Conservation (phyloP, 2,113 vertebrate genomes). For the Psilopogon haemacephalus region DNA sequence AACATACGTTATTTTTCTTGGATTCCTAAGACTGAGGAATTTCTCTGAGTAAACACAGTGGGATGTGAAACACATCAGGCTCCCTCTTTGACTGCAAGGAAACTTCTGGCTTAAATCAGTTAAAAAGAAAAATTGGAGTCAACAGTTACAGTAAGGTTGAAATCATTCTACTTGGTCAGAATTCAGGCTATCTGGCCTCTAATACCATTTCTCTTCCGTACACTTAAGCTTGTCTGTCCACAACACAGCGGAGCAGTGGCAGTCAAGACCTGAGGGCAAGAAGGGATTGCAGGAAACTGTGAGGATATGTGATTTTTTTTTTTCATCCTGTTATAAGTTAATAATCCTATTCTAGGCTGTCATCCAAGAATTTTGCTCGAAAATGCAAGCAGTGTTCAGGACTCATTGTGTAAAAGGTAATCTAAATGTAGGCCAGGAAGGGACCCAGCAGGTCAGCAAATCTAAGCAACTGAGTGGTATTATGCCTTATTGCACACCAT, state of each 20-base stretch:
- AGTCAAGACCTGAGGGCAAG: neutral
- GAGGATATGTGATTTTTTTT: neutral
- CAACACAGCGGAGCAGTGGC: neutral
- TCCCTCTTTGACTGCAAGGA: neutral
- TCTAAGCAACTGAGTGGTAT: neutral
- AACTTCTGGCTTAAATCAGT: slow-evolving; percentile 22
- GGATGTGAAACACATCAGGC: neutral
- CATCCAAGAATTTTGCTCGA: slow-evolving; percentile 44
- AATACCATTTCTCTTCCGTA: neutral
- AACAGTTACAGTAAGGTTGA: neutral
- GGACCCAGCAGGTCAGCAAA: slow-evolving; percentile 27
- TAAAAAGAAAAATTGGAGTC: slow-evolving; percentile 14
- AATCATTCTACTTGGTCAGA: neutral
- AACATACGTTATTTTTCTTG: rapidly evolving
- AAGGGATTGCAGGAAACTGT: neutral
- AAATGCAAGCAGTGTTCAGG: slow-evolving; percentile 22
- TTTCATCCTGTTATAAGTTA: slow-evolving; percentile 21
- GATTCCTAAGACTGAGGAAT: neutral
- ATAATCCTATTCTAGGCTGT: slow-evolving; percentile 47
- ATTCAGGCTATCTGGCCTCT: neutral
- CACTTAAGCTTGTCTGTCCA: slow-evolving; percentile 7
- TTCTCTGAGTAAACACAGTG: neutral
- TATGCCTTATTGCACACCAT: neutral
- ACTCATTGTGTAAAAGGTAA: slow-evolving; percentile 28
- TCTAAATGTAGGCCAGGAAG: slow-evolving; percentile 53